phyloP scores from a whole-genome alignment of 2,113 vertebrate genomes.

The Microtus montanus region DNA sequence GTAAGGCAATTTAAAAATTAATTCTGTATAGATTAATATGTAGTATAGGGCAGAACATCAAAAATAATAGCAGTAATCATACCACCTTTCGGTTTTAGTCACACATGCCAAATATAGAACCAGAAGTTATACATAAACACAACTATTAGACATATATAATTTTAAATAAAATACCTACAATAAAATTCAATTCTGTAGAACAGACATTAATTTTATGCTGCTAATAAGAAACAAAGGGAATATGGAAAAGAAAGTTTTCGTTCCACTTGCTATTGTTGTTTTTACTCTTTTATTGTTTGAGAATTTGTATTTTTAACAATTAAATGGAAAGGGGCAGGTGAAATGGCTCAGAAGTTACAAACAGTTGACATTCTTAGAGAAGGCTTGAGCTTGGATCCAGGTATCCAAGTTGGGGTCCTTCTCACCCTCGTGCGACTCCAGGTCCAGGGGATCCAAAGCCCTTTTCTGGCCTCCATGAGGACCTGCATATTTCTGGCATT shows the following conservation, averaged over 20 bases:
- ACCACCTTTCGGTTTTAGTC: not conserved
- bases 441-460: not conserved
- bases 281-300: not conserved
- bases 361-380: not conserved
- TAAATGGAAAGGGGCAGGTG: not conserved
- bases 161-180: not conserved
- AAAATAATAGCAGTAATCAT: not conserved
- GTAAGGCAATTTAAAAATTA: not conserved
- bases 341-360: not conserved
- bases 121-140: not conserved
- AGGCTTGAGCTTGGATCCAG: not conserved
- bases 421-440: not conserved
- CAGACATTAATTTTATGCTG: not conserved
- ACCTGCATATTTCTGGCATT: not conserved
- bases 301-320: constrained; percentile 16
- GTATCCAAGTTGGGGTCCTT: not conserved
- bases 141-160: not conserved
- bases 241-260: not conserved
- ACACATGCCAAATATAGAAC: not conserved
- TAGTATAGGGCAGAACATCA: not conserved
- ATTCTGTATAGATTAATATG: not conserved
- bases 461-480: not conserved
- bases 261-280: not conserved
- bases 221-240: not conserved
- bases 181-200: not conserved